A percentile compares a stretch with the other conserved stretches of the same genome.
These are phyloP conservation scores for Theonella swinhoei DNA, from an alignment of 37 sponge, comb jelly and placozoan species.

Conservation along the genomic window DNA sequence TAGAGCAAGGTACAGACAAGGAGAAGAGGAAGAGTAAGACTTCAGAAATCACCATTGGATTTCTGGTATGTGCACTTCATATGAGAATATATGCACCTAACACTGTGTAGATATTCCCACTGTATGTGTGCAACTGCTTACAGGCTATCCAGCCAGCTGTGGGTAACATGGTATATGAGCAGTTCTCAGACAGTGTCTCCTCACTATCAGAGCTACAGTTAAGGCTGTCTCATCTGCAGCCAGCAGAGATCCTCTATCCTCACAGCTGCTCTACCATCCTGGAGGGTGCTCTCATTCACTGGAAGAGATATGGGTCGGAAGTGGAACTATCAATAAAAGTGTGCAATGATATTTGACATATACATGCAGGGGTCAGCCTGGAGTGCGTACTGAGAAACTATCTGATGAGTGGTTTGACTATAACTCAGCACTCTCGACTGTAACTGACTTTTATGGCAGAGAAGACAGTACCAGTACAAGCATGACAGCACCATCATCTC, in stretches of 20 bases:
- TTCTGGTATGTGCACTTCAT: conserved; percentile 35
- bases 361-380: neutral
- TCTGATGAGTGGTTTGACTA: conserved; percentile 57
- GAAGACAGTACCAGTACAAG: too few species aligned
- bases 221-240: conserved; percentile 45
- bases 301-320: conserved; percentile 40
- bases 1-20: neutral
- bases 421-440: conserved; percentile 38
- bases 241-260: conserved; percentile 43
- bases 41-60: conserved; percentile 23
- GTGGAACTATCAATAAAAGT: neutral
- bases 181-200: conserved; percentile 35
- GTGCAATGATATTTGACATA: neutral
- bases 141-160: conserved; percentile 60
- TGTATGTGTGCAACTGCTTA: neutral
- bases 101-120: neutral
- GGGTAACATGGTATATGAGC: conserved; percentile 56
- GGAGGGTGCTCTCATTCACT: conserved; percentile 16
- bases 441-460: conserved; percentile 50
- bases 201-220: conserved; percentile 40
- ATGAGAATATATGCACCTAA: neutral
- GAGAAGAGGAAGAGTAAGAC: conserved; percentile 10
- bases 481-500: too few species aligned
- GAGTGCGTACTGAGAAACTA: conserved; percentile 38
- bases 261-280: conserved; percentile 12